Percentiles rank a stretch among this genome's conserved stretches.
Evolutionary conservation across 1,140 invertebrate genomes (phyloP).

Genomic region (Orussus abietinus): DNA sequence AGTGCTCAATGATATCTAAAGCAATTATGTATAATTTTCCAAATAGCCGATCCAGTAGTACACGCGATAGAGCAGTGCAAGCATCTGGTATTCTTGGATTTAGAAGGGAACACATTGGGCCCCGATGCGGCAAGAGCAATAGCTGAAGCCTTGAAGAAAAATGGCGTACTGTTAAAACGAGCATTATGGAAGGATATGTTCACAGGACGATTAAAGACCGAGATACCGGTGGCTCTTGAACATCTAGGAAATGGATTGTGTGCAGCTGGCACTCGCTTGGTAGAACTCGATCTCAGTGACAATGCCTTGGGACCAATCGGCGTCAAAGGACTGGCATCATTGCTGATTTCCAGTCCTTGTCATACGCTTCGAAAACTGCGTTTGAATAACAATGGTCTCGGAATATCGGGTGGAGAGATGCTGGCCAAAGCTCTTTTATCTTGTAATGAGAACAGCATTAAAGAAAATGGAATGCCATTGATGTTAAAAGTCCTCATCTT

Average conservation of each 20-base stretch:
- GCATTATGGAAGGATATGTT: constrained; percentile 97
- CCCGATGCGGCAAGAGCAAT: constrained; percentile 83
- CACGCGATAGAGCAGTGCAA: constrained; percentile 62
- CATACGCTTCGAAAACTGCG: constrained; percentile 77
- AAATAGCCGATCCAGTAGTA: constrained; percentile 62
- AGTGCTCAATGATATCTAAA: constrained; percentile 6
- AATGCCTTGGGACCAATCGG: constrained; percentile 98
- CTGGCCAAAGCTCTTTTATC: constrained; percentile 75
- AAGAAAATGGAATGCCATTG: constrained; percentile 60
- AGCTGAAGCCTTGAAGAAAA: constrained; percentile 71
- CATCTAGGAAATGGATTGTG: constrained; percentile 80
- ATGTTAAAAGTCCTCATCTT: constrained; percentile 82
- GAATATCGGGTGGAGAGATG: constrained; percentile 84
- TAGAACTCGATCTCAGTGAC: constrained; percentile 91
- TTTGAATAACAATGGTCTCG: constrained; percentile 94
- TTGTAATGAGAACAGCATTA: constrained; percentile 65
- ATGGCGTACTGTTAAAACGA: constrained; percentile 70
- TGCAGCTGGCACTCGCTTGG: constrained; percentile 69
- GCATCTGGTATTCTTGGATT: constrained; percentile 67
- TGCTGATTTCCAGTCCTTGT: constrained; percentile 81
- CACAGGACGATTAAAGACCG: constrained; percentile 87
- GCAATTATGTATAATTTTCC: constrained; percentile 17
- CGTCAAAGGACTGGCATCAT: constrained; percentile 79
- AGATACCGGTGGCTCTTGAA: constrained; percentile 88
- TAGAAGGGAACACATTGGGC: constrained; percentile 93